A percentile compares a stretch with the other conserved stretches of the same genome.
Evolutionary conservation across 2,797 vertebrate species (phyloP).

Genomic region (Enteromius fasciolatus): DNA sequence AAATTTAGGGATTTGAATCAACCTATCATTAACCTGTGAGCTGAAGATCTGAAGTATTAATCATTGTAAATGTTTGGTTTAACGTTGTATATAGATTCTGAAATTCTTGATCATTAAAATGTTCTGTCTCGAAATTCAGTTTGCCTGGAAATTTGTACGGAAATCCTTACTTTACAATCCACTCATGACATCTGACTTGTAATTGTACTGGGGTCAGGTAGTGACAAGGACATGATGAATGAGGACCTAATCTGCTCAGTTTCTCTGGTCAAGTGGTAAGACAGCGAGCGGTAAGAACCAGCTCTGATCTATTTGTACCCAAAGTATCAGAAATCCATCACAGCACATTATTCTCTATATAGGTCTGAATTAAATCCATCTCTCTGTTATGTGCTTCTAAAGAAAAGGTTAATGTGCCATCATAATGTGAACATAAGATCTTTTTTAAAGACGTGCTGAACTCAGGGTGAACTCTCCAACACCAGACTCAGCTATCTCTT

Average conservation of each 20-base stretch:
- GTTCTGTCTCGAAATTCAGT: background rate
- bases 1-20: background rate
- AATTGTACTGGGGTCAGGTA: slow-evolving; percentile 74
- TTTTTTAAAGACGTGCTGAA: slow-evolving; percentile 59
- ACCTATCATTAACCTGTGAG: background rate
- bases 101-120: background rate
- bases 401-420: slow-evolving; percentile 67
- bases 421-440: slow-evolving; percentile 64
- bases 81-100: background rate
- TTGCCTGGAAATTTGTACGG: background rate
- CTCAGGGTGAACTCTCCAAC: slow-evolving; percentile 57
- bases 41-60: background rate
- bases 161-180: background rate
- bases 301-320: slow-evolving; percentile 52
- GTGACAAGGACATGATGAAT: slow-evolving; percentile 76
- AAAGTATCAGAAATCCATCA: slow-evolving; percentile 58
- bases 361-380: slow-evolving; percentile 56
- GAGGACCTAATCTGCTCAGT: slow-evolving; percentile 66
- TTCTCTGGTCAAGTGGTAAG: slow-evolving; percentile 63
- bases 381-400: slow-evolving; percentile 57
- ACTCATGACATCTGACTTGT: slow-evolving; percentile 68
- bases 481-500: slow-evolving; percentile 20
- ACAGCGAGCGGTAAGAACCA: slow-evolving; percentile 55
- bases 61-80: background rate
- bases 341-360: slow-evolving; percentile 52